These are phyloP conservation scores for Esox lucius DNA, from an alignment of 2,797 vertebrate genomes.

Conservation along the genomic window DNA sequence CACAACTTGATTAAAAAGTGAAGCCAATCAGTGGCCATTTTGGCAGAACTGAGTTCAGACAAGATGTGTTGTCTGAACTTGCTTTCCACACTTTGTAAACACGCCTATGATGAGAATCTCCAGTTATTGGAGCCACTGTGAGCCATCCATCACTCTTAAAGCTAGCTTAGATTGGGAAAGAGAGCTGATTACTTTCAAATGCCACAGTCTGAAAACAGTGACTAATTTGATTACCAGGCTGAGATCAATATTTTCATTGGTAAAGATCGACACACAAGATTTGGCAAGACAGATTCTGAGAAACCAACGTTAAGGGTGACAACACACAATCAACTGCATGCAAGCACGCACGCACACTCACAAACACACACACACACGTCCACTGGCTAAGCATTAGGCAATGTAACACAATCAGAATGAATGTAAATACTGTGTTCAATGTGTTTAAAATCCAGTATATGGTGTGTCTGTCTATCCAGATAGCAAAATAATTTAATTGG, in stretches of 20 bases:
- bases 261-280: neutral
- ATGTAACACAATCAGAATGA: neutral
- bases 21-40: too few relatives aligned
- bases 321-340: neutral
- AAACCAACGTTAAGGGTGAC: neutral
- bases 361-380: constrained; percentile 5
- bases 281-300: neutral
- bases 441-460: neutral
- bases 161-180: constrained; percentile 14
- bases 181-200: constrained; percentile 35
- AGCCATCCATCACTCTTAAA: constrained; percentile 4
- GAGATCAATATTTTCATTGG: constrained; percentile 34
- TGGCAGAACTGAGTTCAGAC: neutral
- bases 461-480: neutral
- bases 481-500: neutral
- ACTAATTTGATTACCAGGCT: constrained; percentile 13
- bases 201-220: constrained; percentile 18
- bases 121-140: neutral
- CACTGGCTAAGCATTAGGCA: neutral
- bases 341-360: neutral
- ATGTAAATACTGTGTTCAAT: neutral
- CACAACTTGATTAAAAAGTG: too few relatives aligned
- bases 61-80: neutral
- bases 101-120: neutral
- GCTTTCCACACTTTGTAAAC: neutral